These are phyloP conservation scores for Turritopsis rubra DNA, from an alignment of 30 jellyfish, hydroid and myxozoan species.

Conservation along the genomic window DNA sequence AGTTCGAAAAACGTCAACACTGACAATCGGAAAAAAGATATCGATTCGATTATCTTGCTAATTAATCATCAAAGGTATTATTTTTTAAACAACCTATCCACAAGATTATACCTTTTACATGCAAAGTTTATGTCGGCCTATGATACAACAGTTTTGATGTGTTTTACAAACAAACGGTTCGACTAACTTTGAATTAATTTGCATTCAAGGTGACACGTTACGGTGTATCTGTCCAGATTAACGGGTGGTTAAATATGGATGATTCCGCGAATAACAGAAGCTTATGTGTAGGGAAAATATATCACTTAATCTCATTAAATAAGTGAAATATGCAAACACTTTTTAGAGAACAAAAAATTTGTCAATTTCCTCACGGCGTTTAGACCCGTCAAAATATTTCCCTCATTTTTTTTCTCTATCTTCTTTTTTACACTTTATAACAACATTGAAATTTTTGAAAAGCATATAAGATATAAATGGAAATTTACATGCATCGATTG, in stretches of 20 bases:
- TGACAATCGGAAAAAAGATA: neutral
- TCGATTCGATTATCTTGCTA: neutral
- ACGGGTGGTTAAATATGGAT: neutral
- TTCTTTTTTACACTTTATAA: too few relatives aligned
- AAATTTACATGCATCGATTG: neutral
- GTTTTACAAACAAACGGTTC: neutral
- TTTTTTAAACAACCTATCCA: neutral
- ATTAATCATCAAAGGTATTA: neutral
- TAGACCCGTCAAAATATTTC: too few relatives aligned
- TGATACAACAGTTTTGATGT: neutral
- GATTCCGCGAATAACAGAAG: neutral
- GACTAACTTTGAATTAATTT: neutral
- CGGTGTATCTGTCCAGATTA: neutral
- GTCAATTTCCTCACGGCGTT: neutral
- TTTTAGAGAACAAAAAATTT: neutral
- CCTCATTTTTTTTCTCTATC: too few relatives aligned
- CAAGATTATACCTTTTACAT: neutral
- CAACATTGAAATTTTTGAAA: too few relatives aligned
- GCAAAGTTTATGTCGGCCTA: neutral
- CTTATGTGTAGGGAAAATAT: neutral
- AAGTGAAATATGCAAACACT: neutral
- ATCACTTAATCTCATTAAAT: neutral
- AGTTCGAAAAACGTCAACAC: neutral
- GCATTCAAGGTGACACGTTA: neutral
- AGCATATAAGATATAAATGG: too few relatives aligned